These are phyloP conservation scores for Crocodylus rhombifer DNA, from an alignment of 2,797 vertebrate genomes.

Conservation along the genomic window DNA sequence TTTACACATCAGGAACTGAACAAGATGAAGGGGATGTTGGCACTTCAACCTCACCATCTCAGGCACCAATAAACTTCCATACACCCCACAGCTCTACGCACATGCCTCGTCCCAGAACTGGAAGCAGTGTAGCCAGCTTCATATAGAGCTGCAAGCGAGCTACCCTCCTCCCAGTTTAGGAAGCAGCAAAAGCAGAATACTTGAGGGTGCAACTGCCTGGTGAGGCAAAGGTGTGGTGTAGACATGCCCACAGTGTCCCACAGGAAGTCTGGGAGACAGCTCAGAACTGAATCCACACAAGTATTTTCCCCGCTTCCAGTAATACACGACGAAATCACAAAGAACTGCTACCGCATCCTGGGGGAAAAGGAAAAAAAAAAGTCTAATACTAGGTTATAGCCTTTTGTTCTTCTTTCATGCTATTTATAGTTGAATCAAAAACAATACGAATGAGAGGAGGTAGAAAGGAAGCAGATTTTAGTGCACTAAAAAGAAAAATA, in stretches of 20 bases:
- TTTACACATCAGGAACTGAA: not conserved
- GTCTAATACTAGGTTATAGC: not conserved
- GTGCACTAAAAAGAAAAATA: not conserved
- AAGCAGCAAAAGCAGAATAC: no score
- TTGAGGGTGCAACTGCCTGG: no score
- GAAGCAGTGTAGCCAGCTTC: no score
- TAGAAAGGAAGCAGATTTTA: conserved; percentile 9
- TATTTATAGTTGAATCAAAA: conserved; percentile 2
- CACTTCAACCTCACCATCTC: no score
- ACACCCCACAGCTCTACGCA: no score
- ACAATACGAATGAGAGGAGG: not conserved
- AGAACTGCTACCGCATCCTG: not conserved
- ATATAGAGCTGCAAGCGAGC: no score
- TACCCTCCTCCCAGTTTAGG: no score
- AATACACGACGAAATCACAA: not conserved
- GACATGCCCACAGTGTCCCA: not conserved
- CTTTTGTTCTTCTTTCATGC: conserved; percentile 9
- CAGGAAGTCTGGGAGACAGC: not conserved
- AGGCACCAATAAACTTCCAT: no score
- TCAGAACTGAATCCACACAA: not conserved
- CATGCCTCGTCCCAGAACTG: no score
- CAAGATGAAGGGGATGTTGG: no score
- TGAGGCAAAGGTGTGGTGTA: not conserved
- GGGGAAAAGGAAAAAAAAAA: not conserved
- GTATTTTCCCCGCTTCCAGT: not conserved